Base-by-base conservation (phyloP, 2,113 vertebrate genomes). In the Lamprologus callipterus region DNA sequence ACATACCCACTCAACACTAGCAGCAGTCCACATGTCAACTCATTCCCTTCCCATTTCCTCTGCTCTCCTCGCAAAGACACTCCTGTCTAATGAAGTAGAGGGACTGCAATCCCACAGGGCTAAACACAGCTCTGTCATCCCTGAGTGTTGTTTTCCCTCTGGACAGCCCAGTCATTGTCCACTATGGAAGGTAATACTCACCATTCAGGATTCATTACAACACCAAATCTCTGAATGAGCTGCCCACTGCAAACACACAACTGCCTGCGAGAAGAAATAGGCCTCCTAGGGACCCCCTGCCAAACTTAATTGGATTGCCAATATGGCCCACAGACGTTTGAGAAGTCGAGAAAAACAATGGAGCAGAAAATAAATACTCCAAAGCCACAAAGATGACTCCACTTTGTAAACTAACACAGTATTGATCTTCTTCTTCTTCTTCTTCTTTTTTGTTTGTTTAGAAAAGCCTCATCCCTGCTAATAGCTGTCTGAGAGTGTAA, bases 401-500 rank as follows among this genome's bases (percentile, higher is more conserved):
- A 91, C 92, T 94, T 94, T 88, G 93, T 94, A 95, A 95, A 96
- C 95, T 95, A 95, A 96, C 94, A 92, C 93, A 95, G 91, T 97
- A 96, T 96, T 96, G 97, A 97, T 96, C 92, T 82, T 92, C 94
- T 88, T 94, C 94, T 95, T 40, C 94, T 95, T 40, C 83, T 68
- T 87, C 91, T 96, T 68, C 47, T 87, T 87, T 35, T 85, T 94
- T 96, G 94, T 97, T 96, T 97, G 96, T 97, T 96, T 96, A 96
- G 96, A 96, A 95, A 94, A 96, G 95, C 95, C 93, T 96, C 95
- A 96, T 96, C 96, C 95, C 91, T 81, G 93, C 95, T 97, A 97
- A 96, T 96, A 95, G 95, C 96, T 95, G 95, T 95, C 95, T 96
- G 89, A 95, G 92, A 94, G 91, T 92, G 94, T 97, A 97, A 96